Evolutionary conservation across 2,888 invertebrate genomes (phyloP), one percentile per base, ranked within the genome.

Genomic region (Plebejus argus): DNA sequence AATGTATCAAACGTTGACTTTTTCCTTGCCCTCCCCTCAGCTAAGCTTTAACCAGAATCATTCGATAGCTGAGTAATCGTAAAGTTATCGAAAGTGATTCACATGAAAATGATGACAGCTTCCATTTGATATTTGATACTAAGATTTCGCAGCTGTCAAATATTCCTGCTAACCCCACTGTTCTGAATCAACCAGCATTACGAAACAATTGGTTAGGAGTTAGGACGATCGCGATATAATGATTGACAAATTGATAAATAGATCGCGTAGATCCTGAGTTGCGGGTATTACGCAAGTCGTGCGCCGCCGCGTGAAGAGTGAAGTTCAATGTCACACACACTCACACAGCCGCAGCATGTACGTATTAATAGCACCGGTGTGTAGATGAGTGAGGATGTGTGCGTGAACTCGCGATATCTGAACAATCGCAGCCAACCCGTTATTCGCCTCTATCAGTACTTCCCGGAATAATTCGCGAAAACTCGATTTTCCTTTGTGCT

Each of bases 301-400:
- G 89, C 89, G 89, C 90, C 82, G 82, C 85, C 91, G 89, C 93
- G 92, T 91, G 91, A 90, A 91, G 91, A 90, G 89, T 93, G 93
- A 93, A 94, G 93, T 93, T 94, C 93, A 94, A 94, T 93, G 94
- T 94, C 93, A 92, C 90, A 86, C 87, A 87, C 89, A 86, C 89
- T 85, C 90, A 87, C 88, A 85, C 86, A 79, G 53, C 77, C 82
- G 81, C 82, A 77, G 79, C 70, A 56, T 75, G 53, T 77, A 76
- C 49, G 49, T 76, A 72, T 45, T 72, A 23, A 49, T 72, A 72
- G 72, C 45, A 70, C 28, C 15, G 35, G 39, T 78, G 79, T 53
- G 80, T 72, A 71, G 76, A 86, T 88, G 86, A 88, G 87, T 78
- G 83, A 1, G 28, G 23, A 15, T 66, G 80, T 71, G 74, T 76